Evolutionary conservation across 1,140 invertebrate genomes (phyloP).

Genomic region (Littorina saxatilis): DNA sequence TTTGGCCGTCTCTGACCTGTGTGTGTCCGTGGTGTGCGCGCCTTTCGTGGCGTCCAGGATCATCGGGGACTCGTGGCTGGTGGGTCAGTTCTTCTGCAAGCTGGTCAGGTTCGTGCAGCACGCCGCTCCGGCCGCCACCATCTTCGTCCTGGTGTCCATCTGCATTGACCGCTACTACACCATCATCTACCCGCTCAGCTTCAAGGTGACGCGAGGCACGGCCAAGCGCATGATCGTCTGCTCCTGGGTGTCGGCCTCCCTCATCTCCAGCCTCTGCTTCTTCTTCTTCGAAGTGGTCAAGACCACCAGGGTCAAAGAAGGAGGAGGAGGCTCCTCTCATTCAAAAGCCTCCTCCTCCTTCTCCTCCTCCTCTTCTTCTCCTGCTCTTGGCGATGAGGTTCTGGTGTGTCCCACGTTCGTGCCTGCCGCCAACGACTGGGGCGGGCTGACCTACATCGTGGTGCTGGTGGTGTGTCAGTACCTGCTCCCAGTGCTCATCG

Average conservation of each 20-base stretch:
- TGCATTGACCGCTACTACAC: slow-evolving; percentile 69
- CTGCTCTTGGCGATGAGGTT: neutral
- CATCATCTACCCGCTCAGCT: slow-evolving; percentile 69
- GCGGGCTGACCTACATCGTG: slow-evolving; percentile 48
- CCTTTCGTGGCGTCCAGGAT: slow-evolving; percentile 55
- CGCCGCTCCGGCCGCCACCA: slow-evolving; percentile 43
- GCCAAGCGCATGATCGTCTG: slow-evolving; percentile 62
- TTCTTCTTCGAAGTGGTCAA: slow-evolving; percentile 56
- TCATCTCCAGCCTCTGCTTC: slow-evolving; percentile 50
- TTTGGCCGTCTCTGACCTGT: slow-evolving; percentile 57
- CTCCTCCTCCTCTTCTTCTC: neutral
- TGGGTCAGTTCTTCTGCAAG: slow-evolving; percentile 62
- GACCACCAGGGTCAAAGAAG: neutral
- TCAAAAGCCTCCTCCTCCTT: neutral
- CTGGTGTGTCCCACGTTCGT: slow-evolving; percentile 55
- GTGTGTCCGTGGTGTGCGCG: slow-evolving; percentile 45
- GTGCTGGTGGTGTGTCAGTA: slow-evolving; percentile 49
- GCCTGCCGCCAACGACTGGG: slow-evolving; percentile 34
- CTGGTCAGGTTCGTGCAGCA: slow-evolving; percentile 61
- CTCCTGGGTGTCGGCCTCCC: slow-evolving; percentile 48
- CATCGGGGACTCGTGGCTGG: slow-evolving; percentile 54
- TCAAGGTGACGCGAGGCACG: slow-evolving; percentile 66
- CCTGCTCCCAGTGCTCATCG: slow-evolving; percentile 48
- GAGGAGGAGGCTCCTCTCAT: neutral
- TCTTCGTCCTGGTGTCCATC: slow-evolving; percentile 59